Conservation (phyloP, 1,140 invertebrate genomes). For the Papilio dardanus region DNA sequence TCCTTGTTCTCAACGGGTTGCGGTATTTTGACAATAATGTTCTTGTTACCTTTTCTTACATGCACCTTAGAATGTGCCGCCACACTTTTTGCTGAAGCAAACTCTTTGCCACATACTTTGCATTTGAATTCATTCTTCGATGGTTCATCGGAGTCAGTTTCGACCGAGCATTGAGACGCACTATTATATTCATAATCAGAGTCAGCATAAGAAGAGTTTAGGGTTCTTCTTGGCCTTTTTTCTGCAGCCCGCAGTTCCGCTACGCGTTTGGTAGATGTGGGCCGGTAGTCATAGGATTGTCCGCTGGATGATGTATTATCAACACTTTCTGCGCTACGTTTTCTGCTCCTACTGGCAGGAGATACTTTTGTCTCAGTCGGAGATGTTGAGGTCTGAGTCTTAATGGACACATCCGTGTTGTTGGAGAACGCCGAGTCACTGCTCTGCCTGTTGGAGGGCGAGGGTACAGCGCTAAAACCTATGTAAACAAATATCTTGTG, state of each 20-base stretch:
- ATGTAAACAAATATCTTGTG: constrained; percentile 1
- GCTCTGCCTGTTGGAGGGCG: constrained; percentile 67
- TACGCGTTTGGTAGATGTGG: constrained; percentile 58
- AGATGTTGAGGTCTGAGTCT: constrained; percentile 56
- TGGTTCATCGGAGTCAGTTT: constrained; percentile 71
- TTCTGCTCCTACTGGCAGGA: constrained; percentile 48
- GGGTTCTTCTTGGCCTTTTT: constrained; percentile 49
- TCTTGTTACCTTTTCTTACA: constrained; percentile 41
- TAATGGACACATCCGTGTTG: constrained; percentile 68
- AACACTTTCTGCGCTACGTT: constrained; percentile 61
- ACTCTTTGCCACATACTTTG: constrained; percentile 63
- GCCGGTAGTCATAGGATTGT: constrained; percentile 52
- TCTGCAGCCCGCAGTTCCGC: constrained; percentile 58
- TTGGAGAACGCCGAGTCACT: constrained; percentile 77
- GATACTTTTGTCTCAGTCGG: constrained; percentile 48
- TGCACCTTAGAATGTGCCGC: constrained; percentile 55
- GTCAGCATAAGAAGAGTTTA: constrained; percentile 48
- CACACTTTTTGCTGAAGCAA: constrained; percentile 53
- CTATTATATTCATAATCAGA: constrained; percentile 71
- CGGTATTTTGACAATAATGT: constrained; percentile 44
- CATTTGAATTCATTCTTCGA: constrained; percentile 60
- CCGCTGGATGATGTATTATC: constrained; percentile 61
- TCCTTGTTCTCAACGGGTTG: constrained; percentile 30
- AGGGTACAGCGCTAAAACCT: constrained; percentile 67
- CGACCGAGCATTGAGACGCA: constrained; percentile 56